Percentiles rank a stretch among this genome's conserved stretches.
These are phyloP conservation scores for Leptonema lineaticorne DNA, from an alignment of 1,140 invertebrate genomes.

Conservation along the genomic window DNA sequence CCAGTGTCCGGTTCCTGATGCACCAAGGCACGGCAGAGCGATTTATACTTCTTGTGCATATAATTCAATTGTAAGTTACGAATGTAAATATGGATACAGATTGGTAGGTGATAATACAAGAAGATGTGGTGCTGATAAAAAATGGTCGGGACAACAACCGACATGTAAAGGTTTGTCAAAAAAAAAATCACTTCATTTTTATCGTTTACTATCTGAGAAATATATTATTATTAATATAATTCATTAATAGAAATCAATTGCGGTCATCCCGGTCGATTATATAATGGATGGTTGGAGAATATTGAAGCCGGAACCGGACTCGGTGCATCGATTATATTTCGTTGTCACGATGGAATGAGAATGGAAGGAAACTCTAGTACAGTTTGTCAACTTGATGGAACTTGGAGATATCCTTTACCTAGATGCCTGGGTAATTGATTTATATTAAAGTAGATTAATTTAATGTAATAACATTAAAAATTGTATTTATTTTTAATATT, in stretches of 20 bases:
- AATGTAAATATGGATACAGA: constrained; percentile 89
- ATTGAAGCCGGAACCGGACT: constrained; percentile 84
- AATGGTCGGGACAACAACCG: constrained; percentile 87
- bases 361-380: constrained; percentile 86
- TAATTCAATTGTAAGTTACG: constrained; percentile 90
- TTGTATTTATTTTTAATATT: constrained; percentile 29
- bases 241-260: constrained; percentile 85
- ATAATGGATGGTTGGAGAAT: constrained; percentile 95
- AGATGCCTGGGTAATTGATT: constrained; percentile 66
- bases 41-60: constrained; percentile 91
- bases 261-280: constrained; percentile 82
- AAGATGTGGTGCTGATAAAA: constrained; percentile 85
- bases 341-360: constrained; percentile 91
- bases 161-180: constrained; percentile 74
- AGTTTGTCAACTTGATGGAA: constrained; percentile 88
- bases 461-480: constrained; percentile 21
- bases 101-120: constrained; percentile 85
- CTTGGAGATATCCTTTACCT: constrained; percentile 90
- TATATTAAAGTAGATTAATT: constrained; percentile 25
- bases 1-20: constrained; percentile 82
- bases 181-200: too few species aligned
- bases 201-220: too few species aligned
- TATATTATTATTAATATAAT: not conserved
- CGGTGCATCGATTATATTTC: constrained; percentile 89
- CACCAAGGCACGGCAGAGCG: constrained; percentile 87